Evolutionary conservation across 2,113 vertebrate species (phyloP).

Genomic region (Tragelaphus scriptus): DNA sequence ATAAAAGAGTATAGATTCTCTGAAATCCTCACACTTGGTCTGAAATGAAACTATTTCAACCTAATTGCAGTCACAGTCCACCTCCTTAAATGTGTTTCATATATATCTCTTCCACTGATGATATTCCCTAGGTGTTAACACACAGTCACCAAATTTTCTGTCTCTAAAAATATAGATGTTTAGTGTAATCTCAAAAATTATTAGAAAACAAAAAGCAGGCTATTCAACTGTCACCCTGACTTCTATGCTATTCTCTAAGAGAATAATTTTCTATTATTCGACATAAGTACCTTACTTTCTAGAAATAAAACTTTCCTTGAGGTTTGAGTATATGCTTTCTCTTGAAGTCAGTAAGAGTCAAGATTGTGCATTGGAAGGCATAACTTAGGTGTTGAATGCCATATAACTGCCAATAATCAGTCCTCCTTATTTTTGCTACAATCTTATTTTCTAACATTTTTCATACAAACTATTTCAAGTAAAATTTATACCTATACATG

Average conservation of each 20-base stretch:
- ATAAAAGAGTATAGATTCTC: background rate
- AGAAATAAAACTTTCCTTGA: conserved; percentile 34
- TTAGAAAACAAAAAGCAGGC: conserved; percentile 25
- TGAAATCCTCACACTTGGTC: background rate
- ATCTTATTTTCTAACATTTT: background rate
- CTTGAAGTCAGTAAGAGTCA: background rate
- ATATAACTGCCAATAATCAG: background rate
- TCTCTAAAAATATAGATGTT: conserved; percentile 29
- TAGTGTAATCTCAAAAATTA: background rate
- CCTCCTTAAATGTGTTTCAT: background rate
- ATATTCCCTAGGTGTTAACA: background rate
- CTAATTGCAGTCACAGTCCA: background rate
- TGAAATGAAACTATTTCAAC: conserved; percentile 23
- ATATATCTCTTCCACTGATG: background rate
- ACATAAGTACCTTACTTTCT: background rate
- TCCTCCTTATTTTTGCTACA: background rate
- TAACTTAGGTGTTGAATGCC: background rate
- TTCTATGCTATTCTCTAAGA: conserved; percentile 27
- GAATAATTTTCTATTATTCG: conserved; percentile 49
- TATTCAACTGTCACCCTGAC: conserved; percentile 36
- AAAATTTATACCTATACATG: background rate
- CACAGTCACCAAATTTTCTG: background rate
- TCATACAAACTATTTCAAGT: background rate
- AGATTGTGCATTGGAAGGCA: background rate
- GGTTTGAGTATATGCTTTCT: background rate